phyloP scores from a whole-genome alignment of 2,113 vertebrate genomes.

The Chionomys nivalis region DNA sequence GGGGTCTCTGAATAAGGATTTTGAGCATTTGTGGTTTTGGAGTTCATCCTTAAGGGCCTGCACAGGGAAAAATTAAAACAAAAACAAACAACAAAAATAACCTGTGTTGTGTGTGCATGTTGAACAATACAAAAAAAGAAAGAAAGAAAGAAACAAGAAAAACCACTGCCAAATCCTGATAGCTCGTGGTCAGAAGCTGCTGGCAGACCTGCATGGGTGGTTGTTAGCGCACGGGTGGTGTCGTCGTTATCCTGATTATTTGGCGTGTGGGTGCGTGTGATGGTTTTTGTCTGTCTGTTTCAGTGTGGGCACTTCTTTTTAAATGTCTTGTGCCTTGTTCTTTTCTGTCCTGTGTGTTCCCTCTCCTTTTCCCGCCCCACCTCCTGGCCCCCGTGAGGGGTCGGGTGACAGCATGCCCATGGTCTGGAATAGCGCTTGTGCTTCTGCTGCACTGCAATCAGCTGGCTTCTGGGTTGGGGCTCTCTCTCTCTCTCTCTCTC shows the following conservation, averaged over 20 bases:
- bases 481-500: neutral
- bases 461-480: constrained; percentile 63
- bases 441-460: constrained; percentile 81
- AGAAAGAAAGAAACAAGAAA: neutral
- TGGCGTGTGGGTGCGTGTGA: constrained; percentile 66
- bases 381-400: constrained; percentile 70
- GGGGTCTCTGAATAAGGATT: constrained; percentile 71
- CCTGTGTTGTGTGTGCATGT: constrained; percentile 85
- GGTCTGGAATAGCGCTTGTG: constrained; percentile 85
- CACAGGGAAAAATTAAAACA: constrained; percentile 71
- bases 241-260: neutral
- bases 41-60: constrained; percentile 86
- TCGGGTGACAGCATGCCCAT: constrained; percentile 85
- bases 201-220: constrained; percentile 86
- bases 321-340: constrained; percentile 83
- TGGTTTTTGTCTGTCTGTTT: constrained; percentile 64
- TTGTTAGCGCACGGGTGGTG: constrained; percentile 80
- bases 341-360: constrained; percentile 82
- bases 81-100: constrained; percentile 53
- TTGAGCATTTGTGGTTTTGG: constrained; percentile 83
- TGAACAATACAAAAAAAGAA: constrained; percentile 62
- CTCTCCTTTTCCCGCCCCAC: constrained; percentile 35
- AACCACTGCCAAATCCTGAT: constrained; percentile 78
- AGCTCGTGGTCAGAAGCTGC: constrained; percentile 69
- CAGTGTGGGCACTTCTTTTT: constrained; percentile 79